Evolutionary conservation across 2,888 invertebrate species (phyloP), one percentile per base, ranked within the genome.

Genomic region (Bellardia pandia): DNA sequence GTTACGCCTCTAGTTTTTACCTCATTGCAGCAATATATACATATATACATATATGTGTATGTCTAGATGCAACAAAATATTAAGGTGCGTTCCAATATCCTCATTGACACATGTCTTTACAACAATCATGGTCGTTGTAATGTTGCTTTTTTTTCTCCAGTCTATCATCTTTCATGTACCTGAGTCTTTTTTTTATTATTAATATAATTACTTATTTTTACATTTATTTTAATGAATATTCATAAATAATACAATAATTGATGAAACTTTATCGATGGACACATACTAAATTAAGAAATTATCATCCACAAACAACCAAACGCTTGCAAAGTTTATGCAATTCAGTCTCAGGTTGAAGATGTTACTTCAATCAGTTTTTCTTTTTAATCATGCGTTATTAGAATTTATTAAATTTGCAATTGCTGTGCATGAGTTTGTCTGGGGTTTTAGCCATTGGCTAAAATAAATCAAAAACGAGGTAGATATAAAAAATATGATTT

Each of bases 161-260:
- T 6, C 56, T 45, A 45, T 40, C 69, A 30, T 74, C 56, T 60
- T 66, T 11, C 40, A 23, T 42, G 42, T 40, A 16, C 45, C 23
- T 5, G 23, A 56, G 16, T 11, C 0, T 45, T 40, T 9, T 71
- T 45, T 77, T 14, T 56, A 68, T 56, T 69, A 51, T 53, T 37
- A 45, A 83, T 53, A 56, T 85, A 81, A 85, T 85, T 60, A 87
- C 69, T 87, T 87, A 87, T 87, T 87, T 87, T 77, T 45, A 83
- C 56, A 81, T 51, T 72, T 81, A 78, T 78, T 78, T 72, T 81
- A 75, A 81, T 85, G 84, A 85, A 87, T 86, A 86, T 87, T 87
- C 81, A 87, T 87, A 76, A 82, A 78, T 76, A 64, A 69, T 77
- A 45, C 14, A 78, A 30, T 74, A 82, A 78, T 74, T 78, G 77